A percentile compares a stretch with the other conserved stretches of the same genome.
Conservation (phyloP, 2,888 invertebrate genomes). For the Cyclophora albipunctata region DNA sequence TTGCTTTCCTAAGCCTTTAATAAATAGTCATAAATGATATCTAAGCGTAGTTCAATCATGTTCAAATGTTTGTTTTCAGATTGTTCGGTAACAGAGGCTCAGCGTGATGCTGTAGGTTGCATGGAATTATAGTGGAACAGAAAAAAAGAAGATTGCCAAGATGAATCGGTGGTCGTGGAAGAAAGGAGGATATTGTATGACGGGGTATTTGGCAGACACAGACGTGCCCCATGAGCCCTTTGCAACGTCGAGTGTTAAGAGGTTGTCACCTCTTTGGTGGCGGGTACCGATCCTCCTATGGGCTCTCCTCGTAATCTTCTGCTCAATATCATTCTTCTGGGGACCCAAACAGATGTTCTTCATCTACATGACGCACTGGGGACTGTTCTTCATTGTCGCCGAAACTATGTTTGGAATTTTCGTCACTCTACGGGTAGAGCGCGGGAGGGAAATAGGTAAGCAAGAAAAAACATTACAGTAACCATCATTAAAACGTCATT, state of each 20-base stretch:
- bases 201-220: slow-evolving; percentile 39
- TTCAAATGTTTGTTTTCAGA: slow-evolving; percentile 18
- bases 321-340: slow-evolving; percentile 56
- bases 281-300: slow-evolving; percentile 57
- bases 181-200: slow-evolving; percentile 41
- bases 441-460: slow-evolving; percentile 38
- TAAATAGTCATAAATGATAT: no score
- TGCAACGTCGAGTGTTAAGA: slow-evolving; percentile 40
- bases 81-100: slow-evolving; percentile 7
- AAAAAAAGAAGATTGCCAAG: slow-evolving; percentile 9
- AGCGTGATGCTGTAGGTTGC: neutral
- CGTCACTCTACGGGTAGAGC: slow-evolving; percentile 38
- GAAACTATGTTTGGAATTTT: slow-evolving; percentile 55
- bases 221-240: slow-evolving; percentile 44
- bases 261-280: slow-evolving; percentile 54
- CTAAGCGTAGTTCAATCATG: no score
- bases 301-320: slow-evolving; percentile 39
- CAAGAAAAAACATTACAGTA: neutral
- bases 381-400: slow-evolving; percentile 52
- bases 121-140: slow-evolving; percentile 19
- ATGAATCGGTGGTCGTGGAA: slow-evolving; percentile 42
- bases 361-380: slow-evolving; percentile 76
- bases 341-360: slow-evolving; percentile 61
- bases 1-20: no score
- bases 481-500: slow-evolving; percentile 1